phyloP scores from a whole-genome alignment of 2,888 invertebrate genomes.

The Caenorhabditis panamensis region DNA sequence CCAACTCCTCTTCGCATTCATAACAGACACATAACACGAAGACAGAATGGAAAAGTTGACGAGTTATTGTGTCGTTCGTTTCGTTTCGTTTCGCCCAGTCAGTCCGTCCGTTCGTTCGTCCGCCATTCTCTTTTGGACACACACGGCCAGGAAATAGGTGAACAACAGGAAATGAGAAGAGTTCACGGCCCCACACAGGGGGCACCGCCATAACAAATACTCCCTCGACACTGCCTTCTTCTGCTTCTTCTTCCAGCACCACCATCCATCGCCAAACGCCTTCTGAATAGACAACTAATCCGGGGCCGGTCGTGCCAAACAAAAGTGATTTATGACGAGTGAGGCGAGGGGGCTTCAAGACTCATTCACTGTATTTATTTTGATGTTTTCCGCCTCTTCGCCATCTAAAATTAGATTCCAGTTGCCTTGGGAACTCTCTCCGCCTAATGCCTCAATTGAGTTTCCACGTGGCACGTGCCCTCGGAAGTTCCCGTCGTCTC shows the following conservation, averaged over 20 bases:
- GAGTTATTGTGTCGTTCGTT: slow-evolving; percentile 22
- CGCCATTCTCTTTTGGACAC: slow-evolving; percentile 13
- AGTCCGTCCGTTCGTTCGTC: background rate
- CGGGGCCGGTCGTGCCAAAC: slow-evolving; percentile 2
- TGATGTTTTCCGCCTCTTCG: background rate
- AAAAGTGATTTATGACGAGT: slow-evolving; percentile 21
- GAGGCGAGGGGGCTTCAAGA: background rate
- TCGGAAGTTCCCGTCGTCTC: slow-evolving; percentile 4
- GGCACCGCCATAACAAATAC: slow-evolving; percentile 18
- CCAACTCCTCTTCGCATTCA: slow-evolving; percentile 1
- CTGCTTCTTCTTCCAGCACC: background rate
- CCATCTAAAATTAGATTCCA: background rate
- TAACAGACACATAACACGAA: slow-evolving; percentile 16
- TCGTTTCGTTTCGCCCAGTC: background rate
- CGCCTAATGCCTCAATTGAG: background rate
- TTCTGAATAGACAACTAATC: slow-evolving; percentile 30
- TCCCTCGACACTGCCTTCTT: background rate
- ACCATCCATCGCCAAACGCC: slow-evolving; percentile 1
- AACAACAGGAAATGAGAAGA: slow-evolving; percentile 35
- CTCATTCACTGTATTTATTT: background rate
- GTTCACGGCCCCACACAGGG: slow-evolving; percentile 9
- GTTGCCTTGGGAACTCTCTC: background rate
- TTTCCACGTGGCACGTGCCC: slow-evolving; percentile 3
- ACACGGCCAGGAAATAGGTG: slow-evolving; percentile 14
- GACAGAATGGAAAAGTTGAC: slow-evolving; percentile 26